Evolutionary conservation across 2,888 invertebrate species (phyloP).

Genomic region (Diloba caeruleocephala): DNA sequence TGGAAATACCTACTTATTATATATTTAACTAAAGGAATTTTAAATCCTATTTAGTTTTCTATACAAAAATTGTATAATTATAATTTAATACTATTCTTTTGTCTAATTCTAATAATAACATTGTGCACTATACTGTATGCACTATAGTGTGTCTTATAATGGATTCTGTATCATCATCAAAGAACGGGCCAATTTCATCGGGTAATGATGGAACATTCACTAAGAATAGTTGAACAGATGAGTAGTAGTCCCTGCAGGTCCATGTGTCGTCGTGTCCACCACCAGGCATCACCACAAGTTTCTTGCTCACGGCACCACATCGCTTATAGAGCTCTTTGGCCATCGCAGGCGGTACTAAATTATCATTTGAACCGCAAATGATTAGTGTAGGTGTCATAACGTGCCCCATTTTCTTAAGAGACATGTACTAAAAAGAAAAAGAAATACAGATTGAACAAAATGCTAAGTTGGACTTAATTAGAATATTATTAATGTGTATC

Average conservation of each 20-base stretch:
- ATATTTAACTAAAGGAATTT: conserved; percentile 36
- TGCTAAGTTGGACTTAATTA: no score
- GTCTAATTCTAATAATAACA: conserved; percentile 22
- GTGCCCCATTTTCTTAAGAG: conserved; percentile 92
- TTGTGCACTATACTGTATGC: conserved; percentile 66
- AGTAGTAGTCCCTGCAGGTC: conserved; percentile 95
- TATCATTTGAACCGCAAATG: conserved; percentile 96
- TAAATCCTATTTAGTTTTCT: conserved; percentile 41
- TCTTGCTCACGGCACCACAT: conserved; percentile 93
- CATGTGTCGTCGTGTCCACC: conserved; percentile 99
- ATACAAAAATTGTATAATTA: conserved; percentile 52
- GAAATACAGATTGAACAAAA: not conserved
- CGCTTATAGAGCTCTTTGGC: conserved; percentile 93
- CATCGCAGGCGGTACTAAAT: conserved; percentile 97
- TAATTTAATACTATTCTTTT: conserved; percentile 38
- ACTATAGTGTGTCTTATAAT: conserved; percentile 62
- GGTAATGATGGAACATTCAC: conserved; percentile 73
- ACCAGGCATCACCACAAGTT: conserved; percentile 92
- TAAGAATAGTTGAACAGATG: conserved; percentile 87
- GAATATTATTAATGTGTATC: no score
- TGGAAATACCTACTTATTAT: conserved; percentile 20
- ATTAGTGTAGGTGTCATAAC: conserved; percentile 94
- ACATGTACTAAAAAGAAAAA: conserved; percentile 90
- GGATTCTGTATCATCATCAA: conserved; percentile 63
- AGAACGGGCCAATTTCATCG: conserved; percentile 68